Base-by-base conservation (phyloP, 2,797 vertebrate genomes). In the Tinamus major region DNA sequence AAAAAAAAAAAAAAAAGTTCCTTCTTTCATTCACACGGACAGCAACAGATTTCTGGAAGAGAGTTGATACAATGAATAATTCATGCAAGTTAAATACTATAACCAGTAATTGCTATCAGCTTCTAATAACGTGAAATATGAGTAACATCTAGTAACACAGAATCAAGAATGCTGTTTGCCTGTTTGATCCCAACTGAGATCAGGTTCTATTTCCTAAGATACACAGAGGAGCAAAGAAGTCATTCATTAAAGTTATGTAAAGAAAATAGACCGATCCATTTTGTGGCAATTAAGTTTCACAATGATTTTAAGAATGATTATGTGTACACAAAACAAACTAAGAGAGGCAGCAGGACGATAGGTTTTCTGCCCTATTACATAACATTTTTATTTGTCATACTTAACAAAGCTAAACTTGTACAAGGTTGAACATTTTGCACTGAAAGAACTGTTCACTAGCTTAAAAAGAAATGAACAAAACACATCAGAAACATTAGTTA, bases 401-500 rank as follows among this genome's bases (percentile, higher is more conserved):
- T 92, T 79, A 76, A 94, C 69, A 81, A 91, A 89, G 67, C 89
- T 92, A 81, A 92, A 70, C 56, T 61, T 96, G 44, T 89, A 91
- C 63, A 93, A 81, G 18, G 81, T 86, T 74, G 59, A 88, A 95
- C 77, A 87, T 39, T 76, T 13, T 7, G 10, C 70, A 68, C 29
- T 87, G 82, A 89, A 91, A 76, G 42, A 94, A 79, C 70, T 76
- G 42, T 62, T 93, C 71, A 41, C 59, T 79, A 84, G 29, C 70
- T 94, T 55, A 59, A 85, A 92, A 93, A 72, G 35, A 56, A 75
- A 58, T 7, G 2, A 94, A 75, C 68, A 69, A 79, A 93, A 41
- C 31, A 41, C n/a, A 83, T 11, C 55, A 84, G 35, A 69, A 81
- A 59, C 27, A 55, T 37, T 48, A 51, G 33, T 37, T 63, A 63